Conservation (phyloP, 2,113 vertebrate genomes). For the Columbina picui region DNA sequence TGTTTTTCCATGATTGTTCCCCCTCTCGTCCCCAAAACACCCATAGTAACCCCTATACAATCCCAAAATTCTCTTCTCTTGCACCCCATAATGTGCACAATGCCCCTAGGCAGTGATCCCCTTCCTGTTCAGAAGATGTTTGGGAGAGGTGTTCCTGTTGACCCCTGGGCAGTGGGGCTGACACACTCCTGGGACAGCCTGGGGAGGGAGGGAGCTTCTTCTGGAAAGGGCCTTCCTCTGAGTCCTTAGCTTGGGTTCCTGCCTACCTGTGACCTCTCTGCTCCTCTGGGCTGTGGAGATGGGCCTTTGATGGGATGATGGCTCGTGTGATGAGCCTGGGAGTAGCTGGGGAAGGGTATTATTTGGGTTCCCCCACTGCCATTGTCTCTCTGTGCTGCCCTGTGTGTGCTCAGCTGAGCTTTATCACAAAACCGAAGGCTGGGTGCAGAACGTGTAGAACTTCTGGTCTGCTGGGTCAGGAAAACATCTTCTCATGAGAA, state of each 20-base stretch:
- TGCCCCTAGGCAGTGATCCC: not conserved
- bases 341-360: not conserved
- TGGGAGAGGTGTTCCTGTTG: not conserved
- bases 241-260: not conserved
- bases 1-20: not conserved
- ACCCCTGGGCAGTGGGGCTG: not conserved
- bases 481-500: not conserved
- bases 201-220: not conserved
- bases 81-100: not conserved
- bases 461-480: not conserved
- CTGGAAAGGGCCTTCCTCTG: not conserved
- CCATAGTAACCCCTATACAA: not conserved
- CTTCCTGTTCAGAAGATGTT: not conserved
- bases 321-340: not conserved
- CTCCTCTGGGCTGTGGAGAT: not conserved
- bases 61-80: not conserved
- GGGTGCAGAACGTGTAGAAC: not conserved
- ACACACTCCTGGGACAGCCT: not conserved
- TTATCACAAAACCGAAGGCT: not conserved
- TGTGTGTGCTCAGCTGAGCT: not conserved
- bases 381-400: not conserved
- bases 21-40: accelerated
- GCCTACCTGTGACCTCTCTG: not conserved
- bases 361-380: not conserved
- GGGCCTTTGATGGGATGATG: not conserved